These are phyloP conservation scores for Miltochrista miniata DNA, from an alignment of 2,888 invertebrate genomes.

Conservation along the genomic window DNA sequence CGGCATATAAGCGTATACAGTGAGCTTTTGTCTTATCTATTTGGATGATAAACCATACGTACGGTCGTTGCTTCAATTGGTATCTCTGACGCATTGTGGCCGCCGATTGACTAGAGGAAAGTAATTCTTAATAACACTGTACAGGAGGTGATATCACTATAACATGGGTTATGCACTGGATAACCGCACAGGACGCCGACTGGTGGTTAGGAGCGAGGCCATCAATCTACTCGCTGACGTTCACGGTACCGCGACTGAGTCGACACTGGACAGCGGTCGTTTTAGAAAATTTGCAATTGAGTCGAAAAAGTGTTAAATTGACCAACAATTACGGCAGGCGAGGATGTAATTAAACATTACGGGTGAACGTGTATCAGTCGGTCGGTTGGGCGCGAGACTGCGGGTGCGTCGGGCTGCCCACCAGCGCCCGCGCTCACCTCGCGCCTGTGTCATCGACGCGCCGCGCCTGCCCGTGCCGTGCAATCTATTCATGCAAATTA, in stretches of 20 bases:
- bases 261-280: constrained; percentile 41
- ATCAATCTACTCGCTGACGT: constrained; percentile 40
- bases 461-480: constrained; percentile 54
- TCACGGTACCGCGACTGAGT: constrained; percentile 43
- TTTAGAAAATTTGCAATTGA: constrained; percentile 58
- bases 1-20: constrained; percentile 21
- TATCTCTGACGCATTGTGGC: constrained; percentile 76
- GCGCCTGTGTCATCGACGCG: constrained; percentile 43
- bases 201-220: constrained; percentile 39
- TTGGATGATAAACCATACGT: constrained; percentile 57
- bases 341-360: constrained; percentile 77
- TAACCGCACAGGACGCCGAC: constrained; percentile 58
- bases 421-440: constrained; percentile 53
- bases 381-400: constrained; percentile 79
- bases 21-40: constrained; percentile 32
- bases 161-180: constrained; percentile 59
- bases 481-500: constrained; percentile 82
- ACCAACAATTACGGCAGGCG: constrained; percentile 64
- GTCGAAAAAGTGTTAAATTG: constrained; percentile 65
- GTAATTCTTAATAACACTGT: constrained; percentile 40
- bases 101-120: constrained; percentile 42
- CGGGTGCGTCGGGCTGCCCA: constrained; percentile 43
- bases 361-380: constrained; percentile 76
- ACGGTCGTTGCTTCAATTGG: constrained; percentile 79
- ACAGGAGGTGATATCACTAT: constrained; percentile 58